phyloP scores from a whole-genome alignment of 1,140 invertebrate genomes.

The Spodoptera litura region DNA sequence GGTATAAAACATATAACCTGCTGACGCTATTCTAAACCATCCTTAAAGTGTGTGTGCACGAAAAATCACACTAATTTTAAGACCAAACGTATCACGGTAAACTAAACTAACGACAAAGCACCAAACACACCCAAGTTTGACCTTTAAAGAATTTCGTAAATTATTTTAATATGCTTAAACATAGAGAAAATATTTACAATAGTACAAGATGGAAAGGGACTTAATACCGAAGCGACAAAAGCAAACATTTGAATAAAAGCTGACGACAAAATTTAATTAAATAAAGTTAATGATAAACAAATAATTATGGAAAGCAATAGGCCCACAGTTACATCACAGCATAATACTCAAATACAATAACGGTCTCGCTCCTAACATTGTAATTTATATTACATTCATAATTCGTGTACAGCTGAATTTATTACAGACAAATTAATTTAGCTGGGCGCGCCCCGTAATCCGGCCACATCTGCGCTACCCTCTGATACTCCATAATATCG shows the following conservation, averaged over 20 bases:
- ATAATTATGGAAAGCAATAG: constrained; percentile 1
- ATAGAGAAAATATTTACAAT: too few relatives aligned
- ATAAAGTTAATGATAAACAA: constrained; percentile 18
- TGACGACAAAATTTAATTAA: background rate
- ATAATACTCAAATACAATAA: constrained; percentile 28
- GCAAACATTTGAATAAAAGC: constrained; percentile 10
- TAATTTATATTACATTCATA: constrained; percentile 60
- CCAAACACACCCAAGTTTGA: too few relatives aligned
- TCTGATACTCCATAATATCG: constrained; percentile 56
- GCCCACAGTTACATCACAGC: constrained; percentile 1
- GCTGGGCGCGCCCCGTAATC: constrained; percentile 46
- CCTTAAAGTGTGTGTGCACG: too few relatives aligned
- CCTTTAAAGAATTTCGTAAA: too few relatives aligned
- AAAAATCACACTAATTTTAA: too few relatives aligned
- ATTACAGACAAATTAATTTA: constrained; percentile 60
- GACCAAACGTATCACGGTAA: too few relatives aligned
- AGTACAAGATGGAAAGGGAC: too few relatives aligned
- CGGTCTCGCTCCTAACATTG: constrained; percentile 17
- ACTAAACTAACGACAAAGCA: too few relatives aligned
- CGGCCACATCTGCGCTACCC: constrained; percentile 54
- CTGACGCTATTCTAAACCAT: background rate
- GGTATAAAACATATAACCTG: background rate
- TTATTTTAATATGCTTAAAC: too few relatives aligned
- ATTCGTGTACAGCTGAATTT: constrained; percentile 58
- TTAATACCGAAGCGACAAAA: background rate